Percentiles rank a stretch among this genome's conserved stretches.
Conservation (phyloP, 2,888 invertebrate genomes). For the Melanchra persicariae region DNA sequence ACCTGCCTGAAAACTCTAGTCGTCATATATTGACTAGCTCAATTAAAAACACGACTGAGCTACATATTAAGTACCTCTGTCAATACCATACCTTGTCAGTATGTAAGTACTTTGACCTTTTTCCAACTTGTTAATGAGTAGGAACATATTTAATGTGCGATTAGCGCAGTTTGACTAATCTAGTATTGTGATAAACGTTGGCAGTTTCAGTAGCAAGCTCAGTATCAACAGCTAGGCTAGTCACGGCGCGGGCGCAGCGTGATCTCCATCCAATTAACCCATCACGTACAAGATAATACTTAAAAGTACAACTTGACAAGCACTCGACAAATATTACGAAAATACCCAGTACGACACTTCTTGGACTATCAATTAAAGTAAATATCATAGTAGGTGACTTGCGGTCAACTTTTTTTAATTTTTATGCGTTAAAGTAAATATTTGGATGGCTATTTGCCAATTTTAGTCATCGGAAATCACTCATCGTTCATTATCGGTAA, state of each 20-base stretch:
- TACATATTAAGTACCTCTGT: conserved; percentile 36
- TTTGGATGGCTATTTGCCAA: conserved; percentile 82
- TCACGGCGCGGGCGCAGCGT: conserved; percentile 74
- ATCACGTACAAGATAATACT: conserved; percentile 75
- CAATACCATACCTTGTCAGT: conserved; percentile 48
- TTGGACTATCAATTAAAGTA: conserved; percentile 66
- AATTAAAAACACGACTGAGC: conserved; percentile 48
- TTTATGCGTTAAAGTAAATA: conserved; percentile 81
- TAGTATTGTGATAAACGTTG: conserved; percentile 69
- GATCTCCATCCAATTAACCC: conserved; percentile 75
- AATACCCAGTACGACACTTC: conserved; percentile 63
- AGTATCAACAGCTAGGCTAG: conserved; percentile 61
- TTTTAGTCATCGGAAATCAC: conserved; percentile 82
- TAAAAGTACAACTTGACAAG: conserved; percentile 71
- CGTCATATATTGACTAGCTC: conserved; percentile 30
- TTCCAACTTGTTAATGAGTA: conserved; percentile 71
- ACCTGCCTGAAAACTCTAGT: conserved; percentile 27
- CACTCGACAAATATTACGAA: conserved; percentile 68
- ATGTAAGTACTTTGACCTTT: conserved; percentile 65
- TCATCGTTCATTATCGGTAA: conserved; percentile 83
- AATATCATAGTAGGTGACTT: conserved; percentile 72
- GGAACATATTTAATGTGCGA: conserved; percentile 68
- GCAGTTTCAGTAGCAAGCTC: conserved; percentile 59
- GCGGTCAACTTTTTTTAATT: conserved; percentile 70
- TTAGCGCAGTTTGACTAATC: conserved; percentile 73